Base-by-base conservation (phyloP, 2,113 vertebrate genomes). In the Pardalotus punctatus region DNA sequence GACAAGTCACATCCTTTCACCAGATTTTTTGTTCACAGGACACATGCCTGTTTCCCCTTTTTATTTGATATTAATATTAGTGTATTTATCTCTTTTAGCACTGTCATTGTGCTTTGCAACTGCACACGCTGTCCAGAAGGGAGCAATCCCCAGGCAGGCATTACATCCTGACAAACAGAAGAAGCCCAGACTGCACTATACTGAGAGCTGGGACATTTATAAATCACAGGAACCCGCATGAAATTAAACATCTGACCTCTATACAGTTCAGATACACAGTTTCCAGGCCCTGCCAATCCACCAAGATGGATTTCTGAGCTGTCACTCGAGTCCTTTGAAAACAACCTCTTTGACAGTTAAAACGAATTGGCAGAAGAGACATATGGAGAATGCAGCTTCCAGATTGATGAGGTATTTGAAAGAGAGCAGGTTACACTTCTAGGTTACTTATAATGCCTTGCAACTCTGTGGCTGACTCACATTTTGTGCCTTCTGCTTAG, bases 321-420 rank as follows among this genome's bases (percentile, higher is more conserved):
- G 85, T 94, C 90, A 88, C 67, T 83, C 0, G 12, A 92, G 71
- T 90, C 56, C 67, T 96, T 93, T 96, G 93, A 92, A 96, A 96
- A 60, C 76, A 93, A 78, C 90, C 76, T 74, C 88, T 96, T 62
- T 94, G 93, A 93, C 92, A 95, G 93, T 62, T 96, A 88, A 97
- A 96, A 97, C 0, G 1, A 95, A 95, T 92, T 88, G 87, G 67
- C 90, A 94, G 76, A 71, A 86, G 74, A 95, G 92, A 53, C 85
- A 20, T 82, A 56, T 64, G 79, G 24, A 33, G n/a, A 88, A 29
- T 57, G 90, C 9, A 83, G 74, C 76, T 88, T 51, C 51, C 90
- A 96, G 94, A 96, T 88, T 96, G 85, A 96, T 96, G 95, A 95
- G 85, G 87, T 88, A 86, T 95, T 78, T 94, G 90, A 93, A 50